Evolutionary conservation across 2,113 vertebrate genomes (phyloP), one percentile per base, ranked within the genome.

Genomic region (Potamarius usumacintae): DNA sequence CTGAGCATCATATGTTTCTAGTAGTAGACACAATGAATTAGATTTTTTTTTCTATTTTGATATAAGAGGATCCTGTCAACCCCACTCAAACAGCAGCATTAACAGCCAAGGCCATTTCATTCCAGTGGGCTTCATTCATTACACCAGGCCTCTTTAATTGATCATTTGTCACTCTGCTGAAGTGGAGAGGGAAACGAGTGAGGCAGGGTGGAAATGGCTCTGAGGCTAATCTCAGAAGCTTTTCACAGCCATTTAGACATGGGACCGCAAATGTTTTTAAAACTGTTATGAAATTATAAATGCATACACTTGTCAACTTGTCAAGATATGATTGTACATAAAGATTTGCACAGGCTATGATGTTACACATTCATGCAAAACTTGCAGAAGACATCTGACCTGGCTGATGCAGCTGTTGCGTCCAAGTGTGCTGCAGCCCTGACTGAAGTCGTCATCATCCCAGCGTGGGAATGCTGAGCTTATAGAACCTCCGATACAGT

Each of bases 361-460:
- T 83, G 69, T 52, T 9, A 11, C 20, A 77, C 55, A 76, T 48
- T 87, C 34, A 82, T 78, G 34, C n/a, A 88, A 50, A 50, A 74
- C 53, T 52, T 63, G 4, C 65, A 11, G 4, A 20, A 4, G 55
- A 85, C n/a, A 79, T 90, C 97, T 95, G 92, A 99, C 98, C 97
- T 99, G 98, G 92, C 93, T 97, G 91, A 98, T 94, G 92, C 96
- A 94, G 92, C 94, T 94, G 30, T 94, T 93, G 83, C 95, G 93
- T 30, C 94, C 93, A 88, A 96, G 87, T 1, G 95, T 98, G 94
- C 97, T 97, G 57, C 96, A 95, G 93, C 96, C 95, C 90, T 96
- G 97, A 91, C 97, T 97, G 92, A 98, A 97, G 93, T 98, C 97
- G 89, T 99, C 98, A 83, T 99, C 98, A 82, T 99, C 98, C 98